Base-by-base conservation (phyloP, 2,888 invertebrate genomes). In the Odontocolon sp. region DNA sequence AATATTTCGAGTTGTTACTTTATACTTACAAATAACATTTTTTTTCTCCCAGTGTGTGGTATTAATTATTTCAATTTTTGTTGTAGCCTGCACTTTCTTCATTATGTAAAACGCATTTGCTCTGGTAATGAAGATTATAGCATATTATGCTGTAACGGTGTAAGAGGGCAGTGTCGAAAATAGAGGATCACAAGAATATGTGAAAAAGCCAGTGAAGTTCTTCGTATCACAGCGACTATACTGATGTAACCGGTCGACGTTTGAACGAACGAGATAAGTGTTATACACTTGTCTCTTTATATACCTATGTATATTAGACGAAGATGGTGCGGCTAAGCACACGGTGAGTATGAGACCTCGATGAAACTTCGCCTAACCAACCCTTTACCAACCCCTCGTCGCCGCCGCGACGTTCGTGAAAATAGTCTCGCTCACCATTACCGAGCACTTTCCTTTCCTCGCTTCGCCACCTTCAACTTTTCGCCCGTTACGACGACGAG, bases 391-490 rank as follows among this genome's bases (percentile, higher is more conserved):
- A 21, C 6, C 14, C 40, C n/a, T 14, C 21, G 52, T 70, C 36
- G 8, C 18, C 52, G 21, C 11, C 69, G 52, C 38, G 42, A 21
- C 52, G 11, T 8, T 52, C 61, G 14, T 38, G 21, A 52, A 70
- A 42, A 70, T 70, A 40, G 52, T 42, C 40, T 40, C n/a, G 14
- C 52, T 28, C 47, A 11, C 36, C 69, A 70, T 70, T 61, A 52
- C 38, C 31, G 52, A 11, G 9, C 61, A 42, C n/a, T 5, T 33
- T 40, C 14, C 42, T 11, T 23, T 9, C 11, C 42, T 9, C 31
- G 21, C 18, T 42, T 14, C 18, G 21, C 5, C 31, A 26, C 23
- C 0, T 14, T 1, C 33, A 21, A 18, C 18, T 28, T 38, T 47
- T 9, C 28, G n/a, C 14, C 11, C 26, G n/a, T 33, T 57, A 45